These are phyloP conservation scores for Chironomus tentans DNA, from an alignment of 2,888 invertebrate species.

Conservation along the genomic window DNA sequence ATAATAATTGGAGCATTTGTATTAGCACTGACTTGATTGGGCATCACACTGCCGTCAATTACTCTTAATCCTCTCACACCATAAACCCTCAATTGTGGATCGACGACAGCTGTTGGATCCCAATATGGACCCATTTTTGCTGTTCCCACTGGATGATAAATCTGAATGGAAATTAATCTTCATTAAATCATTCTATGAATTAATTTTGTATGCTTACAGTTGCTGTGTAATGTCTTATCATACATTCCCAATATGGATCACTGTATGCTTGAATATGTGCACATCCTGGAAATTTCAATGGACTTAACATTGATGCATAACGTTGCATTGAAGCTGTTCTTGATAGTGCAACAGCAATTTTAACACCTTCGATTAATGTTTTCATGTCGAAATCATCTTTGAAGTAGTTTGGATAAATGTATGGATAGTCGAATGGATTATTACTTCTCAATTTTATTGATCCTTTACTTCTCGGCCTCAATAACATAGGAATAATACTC, in stretches of 20 bases:
- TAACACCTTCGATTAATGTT: slow-evolving; percentile 74
- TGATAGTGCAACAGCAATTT: slow-evolving; percentile 72
- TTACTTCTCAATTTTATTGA: slow-evolving; percentile 68
- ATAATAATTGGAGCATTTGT: slow-evolving; percentile 82
- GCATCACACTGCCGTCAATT: slow-evolving; percentile 81
- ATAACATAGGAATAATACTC: slow-evolving; percentile 73
- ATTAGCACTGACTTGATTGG: slow-evolving; percentile 73
- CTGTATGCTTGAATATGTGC: slow-evolving; percentile 55
- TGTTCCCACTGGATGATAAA: slow-evolving; percentile 80
- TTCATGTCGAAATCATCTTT: slow-evolving; percentile 69
- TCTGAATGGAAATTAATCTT: slow-evolving; percentile 34
- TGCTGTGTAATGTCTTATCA: slow-evolving; percentile 71
- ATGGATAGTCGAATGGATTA: slow-evolving; percentile 80
- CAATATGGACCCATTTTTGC: slow-evolving; percentile 84
- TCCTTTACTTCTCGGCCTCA: slow-evolving; percentile 79
- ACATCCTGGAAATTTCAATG: slow-evolving; percentile 69
- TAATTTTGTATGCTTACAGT: slow-evolving; percentile 40
- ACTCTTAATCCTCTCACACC: slow-evolving; percentile 70
- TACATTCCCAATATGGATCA: slow-evolving; percentile 78
- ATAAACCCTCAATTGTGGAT: slow-evolving; percentile 67
- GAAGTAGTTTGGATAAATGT: slow-evolving; percentile 88
- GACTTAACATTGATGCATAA: slow-evolving; percentile 62
- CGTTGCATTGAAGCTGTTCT: slow-evolving; percentile 66
- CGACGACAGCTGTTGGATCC: slow-evolving; percentile 76
- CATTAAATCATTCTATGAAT: no score